A percentile compares a stretch with the other conserved stretches of the same genome.
Evolutionary conservation across 2,888 invertebrate genomes (phyloP).

Genomic region (Apocheima hispidaria): DNA sequence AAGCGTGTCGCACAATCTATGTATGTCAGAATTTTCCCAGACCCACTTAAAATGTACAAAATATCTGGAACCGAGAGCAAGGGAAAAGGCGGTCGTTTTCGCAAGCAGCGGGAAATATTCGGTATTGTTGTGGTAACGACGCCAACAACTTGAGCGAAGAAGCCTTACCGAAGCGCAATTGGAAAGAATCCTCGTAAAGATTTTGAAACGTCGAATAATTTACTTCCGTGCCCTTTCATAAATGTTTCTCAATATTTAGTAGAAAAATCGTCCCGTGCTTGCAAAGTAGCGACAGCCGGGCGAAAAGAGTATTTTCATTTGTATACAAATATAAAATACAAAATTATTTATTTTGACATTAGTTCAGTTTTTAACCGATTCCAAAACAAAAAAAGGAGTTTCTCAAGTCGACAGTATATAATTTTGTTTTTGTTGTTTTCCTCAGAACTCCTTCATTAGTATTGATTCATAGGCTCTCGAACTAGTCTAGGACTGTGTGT

Average conservation of each 20-base stretch:
- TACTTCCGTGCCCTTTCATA: constrained; percentile 23
- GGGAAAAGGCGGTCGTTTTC: constrained; percentile 30
- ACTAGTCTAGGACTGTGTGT: too few species aligned
- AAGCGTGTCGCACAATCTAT: not conserved
- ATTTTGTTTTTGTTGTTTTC: too few species aligned
- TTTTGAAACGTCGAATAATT: constrained; percentile 56
- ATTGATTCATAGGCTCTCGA: too few species aligned
- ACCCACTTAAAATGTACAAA: constrained; percentile 8
- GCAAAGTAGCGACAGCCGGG: constrained; percentile 11
- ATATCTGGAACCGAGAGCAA: constrained; percentile 20
- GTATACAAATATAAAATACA: too few species aligned
- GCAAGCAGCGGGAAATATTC: constrained; percentile 52
- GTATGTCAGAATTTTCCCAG: not conserved
- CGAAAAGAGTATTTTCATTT: constrained; percentile 35
- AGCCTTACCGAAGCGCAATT: constrained; percentile 71
- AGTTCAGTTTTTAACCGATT: too few species aligned
- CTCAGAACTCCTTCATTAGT: too few species aligned
- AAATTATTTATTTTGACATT: too few species aligned
- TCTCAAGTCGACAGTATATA: too few species aligned
- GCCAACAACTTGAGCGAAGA: constrained; percentile 65
- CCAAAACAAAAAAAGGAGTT: too few species aligned
- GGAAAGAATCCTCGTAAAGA: constrained; percentile 75
- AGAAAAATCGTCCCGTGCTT: not conserved
- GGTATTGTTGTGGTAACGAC: constrained; percentile 61
- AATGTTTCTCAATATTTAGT: constrained; percentile 17